Base-by-base conservation (phyloP, 1,140 invertebrate species). In the Streblospio benedicti region DNA sequence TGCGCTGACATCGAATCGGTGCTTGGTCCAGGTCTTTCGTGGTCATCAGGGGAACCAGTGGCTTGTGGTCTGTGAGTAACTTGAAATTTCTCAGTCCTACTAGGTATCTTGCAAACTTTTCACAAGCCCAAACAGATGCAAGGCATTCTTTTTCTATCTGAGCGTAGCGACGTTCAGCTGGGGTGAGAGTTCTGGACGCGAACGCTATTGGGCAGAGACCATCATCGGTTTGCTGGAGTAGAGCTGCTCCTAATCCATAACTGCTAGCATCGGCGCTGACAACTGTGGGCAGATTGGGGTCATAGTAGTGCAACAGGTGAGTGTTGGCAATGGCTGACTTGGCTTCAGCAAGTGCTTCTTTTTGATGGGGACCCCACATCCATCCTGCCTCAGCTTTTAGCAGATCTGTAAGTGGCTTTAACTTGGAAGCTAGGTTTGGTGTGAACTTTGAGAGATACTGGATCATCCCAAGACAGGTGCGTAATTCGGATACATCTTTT, bases 101-200 rank as follows among this genome's bases (percentile, higher is more conserved):
- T 4, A 81, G 45, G 64, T 79, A 83, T 44, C 79, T 62, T 20
- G 77, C 67, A 68, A 82, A 83, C 67, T 79, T 79, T 52, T 74
- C 70, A 14, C 83, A 71, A 4, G 74, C 57, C 43, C 57, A 65
- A 16, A 58, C 27, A 31, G 43, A 27, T 5, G 57, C 62, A 20
- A 49, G 20, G 64, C 59, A 61, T 49, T 55, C 64, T 35, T 67
- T 64, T 47, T 67, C 57, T 55, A 62, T 65, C 38, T 62, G 66
- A 27, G 61, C 55, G 44, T 54, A 75, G 44, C 38, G 70, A 61
- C 43, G 65, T 50, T 71, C 68, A 50, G 54, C 67, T 14, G 14
- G 2, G 2, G 58, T 65, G 16, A 70, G 52, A 32, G 61, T 64
- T 25, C 64, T 30, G 0, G 68, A 68, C 50, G 50, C 59, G 50